phyloP scores from a whole-genome alignment of 2,797 vertebrate species.

The Manis pentadactyla region DNA sequence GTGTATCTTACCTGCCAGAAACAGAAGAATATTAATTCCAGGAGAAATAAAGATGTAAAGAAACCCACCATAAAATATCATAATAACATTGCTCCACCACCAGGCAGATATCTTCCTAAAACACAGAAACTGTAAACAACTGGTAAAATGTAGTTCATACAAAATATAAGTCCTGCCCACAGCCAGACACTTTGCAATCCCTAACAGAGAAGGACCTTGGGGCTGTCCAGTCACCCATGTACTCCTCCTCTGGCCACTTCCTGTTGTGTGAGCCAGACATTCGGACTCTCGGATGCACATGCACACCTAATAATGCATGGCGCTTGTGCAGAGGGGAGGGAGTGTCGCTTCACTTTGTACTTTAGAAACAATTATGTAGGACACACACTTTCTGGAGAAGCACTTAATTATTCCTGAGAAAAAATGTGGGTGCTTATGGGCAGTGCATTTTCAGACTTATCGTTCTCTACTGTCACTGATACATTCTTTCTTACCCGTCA shows the following conservation, averaged over 20 bases:
- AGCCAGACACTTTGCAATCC: accelerated
- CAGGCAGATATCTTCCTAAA: background rate
- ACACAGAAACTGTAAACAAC: background rate
- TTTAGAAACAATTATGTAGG: slow-evolving; percentile 37
- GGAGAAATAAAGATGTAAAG: background rate
- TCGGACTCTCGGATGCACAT: background rate
- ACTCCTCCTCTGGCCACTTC: background rate
- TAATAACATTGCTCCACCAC: background rate
- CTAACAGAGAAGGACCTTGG: accelerated
- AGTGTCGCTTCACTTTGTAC: background rate
- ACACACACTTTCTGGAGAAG: slow-evolving; percentile 2
- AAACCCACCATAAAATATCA: background rate
- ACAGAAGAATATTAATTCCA: background rate
- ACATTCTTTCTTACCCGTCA: background rate
- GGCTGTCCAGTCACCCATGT: no score
- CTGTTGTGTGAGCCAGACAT: background rate
- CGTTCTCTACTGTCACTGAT: background rate
- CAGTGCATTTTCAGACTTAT: background rate
- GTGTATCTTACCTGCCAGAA: background rate
- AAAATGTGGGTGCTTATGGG: background rate
- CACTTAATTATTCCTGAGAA: background rate
- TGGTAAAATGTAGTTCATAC: background rate
- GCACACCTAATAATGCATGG: no score
- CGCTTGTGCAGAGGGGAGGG: background rate
- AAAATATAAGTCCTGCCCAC: no score